Evolutionary conservation across 2,797 vertebrate species (phyloP).

Genomic region (Acrocephalus scirpaceus): DNA sequence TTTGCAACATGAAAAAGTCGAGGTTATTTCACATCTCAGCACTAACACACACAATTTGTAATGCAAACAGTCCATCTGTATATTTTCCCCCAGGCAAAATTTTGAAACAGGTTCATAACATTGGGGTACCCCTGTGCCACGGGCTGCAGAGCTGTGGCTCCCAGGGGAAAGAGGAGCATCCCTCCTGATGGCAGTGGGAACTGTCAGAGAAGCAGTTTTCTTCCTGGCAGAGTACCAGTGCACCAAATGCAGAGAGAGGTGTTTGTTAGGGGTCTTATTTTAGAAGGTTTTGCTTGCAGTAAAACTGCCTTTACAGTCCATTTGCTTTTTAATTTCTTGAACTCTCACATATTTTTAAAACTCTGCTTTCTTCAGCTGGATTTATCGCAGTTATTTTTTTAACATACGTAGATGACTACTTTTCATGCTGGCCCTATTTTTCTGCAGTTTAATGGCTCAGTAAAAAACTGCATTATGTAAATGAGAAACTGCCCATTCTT

Average conservation of each 20-base stretch:
- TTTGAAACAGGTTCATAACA: not conserved
- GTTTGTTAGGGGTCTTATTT: not conserved
- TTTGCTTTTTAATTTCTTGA: constrained; percentile 53
- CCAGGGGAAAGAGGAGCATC: not conserved
- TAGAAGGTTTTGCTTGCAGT: constrained; percentile 8
- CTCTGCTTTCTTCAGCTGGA: not conserved
- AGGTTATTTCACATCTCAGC: not conserved
- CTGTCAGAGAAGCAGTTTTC: not conserved
- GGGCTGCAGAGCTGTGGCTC: not conserved
- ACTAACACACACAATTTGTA: not conserved
- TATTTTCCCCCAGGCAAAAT: not conserved
- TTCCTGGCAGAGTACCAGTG: not conserved
- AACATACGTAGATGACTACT: constrained; percentile 50
- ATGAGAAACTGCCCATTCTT: constrained; percentile 50
- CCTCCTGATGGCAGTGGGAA: not conserved
- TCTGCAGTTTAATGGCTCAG: constrained; percentile 55
- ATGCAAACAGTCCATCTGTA: not conserved
- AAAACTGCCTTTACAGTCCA: constrained; percentile 20
- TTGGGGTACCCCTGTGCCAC: not conserved
- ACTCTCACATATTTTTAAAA: not conserved
- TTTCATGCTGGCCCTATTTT: constrained; percentile 30
- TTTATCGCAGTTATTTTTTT: constrained; percentile 46
- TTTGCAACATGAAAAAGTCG: not conserved
- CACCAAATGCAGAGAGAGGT: not conserved
- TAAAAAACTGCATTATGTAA: constrained; percentile 67